These are phyloP conservation scores for Branchinecta lindahli DNA, from an alignment of 1,140 invertebrate genomes.

Conservation along the genomic window DNA sequence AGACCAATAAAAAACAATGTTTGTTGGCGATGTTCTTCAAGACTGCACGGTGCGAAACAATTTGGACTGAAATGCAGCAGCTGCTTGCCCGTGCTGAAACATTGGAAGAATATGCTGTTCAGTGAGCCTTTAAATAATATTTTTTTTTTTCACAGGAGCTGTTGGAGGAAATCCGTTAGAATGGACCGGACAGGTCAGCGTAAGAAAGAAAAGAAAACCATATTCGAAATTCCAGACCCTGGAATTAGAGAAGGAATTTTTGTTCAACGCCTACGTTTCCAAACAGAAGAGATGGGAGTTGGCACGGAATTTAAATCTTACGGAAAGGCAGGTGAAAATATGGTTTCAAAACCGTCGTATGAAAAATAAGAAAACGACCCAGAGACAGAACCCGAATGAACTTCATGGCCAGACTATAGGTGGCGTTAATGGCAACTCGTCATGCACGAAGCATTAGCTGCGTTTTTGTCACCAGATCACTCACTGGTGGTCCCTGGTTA, in stretches of 20 bases:
- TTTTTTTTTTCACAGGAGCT: conserved; percentile 34
- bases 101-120: no score
- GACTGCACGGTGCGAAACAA: no score
- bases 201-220: conserved; percentile 90
- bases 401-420: conserved; percentile 37
- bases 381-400: conserved; percentile 45
- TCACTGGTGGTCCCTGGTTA: conserved; percentile 41
- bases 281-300: conserved; percentile 95
- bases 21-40: no score
- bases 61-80: no score
- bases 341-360: conserved; percentile 96
- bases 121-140: background rate
- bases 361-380: conserved; percentile 97
- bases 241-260: conserved; percentile 92
- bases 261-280: conserved; percentile 88
- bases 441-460: background rate
- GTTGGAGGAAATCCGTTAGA: conserved; percentile 62
- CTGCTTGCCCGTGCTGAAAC: no score
- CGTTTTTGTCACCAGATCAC: conserved; percentile 35
- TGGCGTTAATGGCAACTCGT: conserved; percentile 26
- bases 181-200: conserved; percentile 80
- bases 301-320: conserved; percentile 77
- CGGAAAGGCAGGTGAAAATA: conserved; percentile 82
- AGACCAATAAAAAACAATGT: no score
- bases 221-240: conserved; percentile 93